These are phyloP conservation scores for Cyanistes caeruleus DNA, from an alignment of 2,113 vertebrate genomes.

Conservation along the genomic window DNA sequence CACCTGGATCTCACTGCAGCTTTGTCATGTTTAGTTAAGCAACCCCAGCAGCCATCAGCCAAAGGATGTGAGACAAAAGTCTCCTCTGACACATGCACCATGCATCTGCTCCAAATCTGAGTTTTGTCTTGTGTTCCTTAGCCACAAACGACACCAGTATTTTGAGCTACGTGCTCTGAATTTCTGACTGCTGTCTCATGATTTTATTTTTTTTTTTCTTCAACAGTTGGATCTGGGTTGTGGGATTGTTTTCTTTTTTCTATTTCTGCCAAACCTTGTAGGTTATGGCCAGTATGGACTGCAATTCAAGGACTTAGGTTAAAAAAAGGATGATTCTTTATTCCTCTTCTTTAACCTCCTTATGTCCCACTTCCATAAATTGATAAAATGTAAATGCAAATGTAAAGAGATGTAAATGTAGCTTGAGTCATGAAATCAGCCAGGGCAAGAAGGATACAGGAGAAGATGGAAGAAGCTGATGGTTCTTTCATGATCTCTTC, in stretches of 20 bases:
- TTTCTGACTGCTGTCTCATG: not conserved
- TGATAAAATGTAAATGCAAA: not conserved
- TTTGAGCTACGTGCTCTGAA: not conserved
- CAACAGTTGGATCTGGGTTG: not conserved
- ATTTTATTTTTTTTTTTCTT: not conserved
- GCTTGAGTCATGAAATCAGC: not conserved
- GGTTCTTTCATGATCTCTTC: not conserved
- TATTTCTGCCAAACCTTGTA: not conserved
- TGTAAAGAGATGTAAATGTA: not conserved
- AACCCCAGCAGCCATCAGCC: not conserved
- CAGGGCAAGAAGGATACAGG: not conserved
- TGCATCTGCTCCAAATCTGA: accelerated
- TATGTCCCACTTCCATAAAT: not conserved
- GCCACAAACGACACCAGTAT: accelerated
- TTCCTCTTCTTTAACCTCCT: not conserved
- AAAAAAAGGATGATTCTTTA: not conserved
- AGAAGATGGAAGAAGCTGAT: not conserved
- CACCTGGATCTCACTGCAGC: not conserved
- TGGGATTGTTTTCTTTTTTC: not conserved
- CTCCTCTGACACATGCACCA: accelerated
- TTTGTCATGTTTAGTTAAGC: not conserved
- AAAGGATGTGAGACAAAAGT: not conserved
- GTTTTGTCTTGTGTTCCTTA: not conserved
- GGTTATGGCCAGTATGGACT: not conserved
- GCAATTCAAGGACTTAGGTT: not conserved